These are phyloP conservation scores for Drosophila prosaltans DNA, from an alignment of 1,140 invertebrate genomes.

Conservation along the genomic window DNA sequence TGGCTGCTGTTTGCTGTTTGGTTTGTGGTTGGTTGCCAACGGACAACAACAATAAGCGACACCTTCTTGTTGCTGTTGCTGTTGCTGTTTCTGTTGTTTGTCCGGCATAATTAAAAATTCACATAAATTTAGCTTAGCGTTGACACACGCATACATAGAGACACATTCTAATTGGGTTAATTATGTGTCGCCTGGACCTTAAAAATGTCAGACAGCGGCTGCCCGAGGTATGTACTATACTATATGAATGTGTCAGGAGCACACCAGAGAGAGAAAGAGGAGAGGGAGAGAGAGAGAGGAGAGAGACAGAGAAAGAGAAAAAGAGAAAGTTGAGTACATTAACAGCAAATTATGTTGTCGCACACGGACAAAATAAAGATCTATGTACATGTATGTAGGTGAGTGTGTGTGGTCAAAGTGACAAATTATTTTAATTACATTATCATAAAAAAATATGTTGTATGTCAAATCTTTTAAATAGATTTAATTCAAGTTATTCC, in stretches of 20 bases:
- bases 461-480: too few species aligned
- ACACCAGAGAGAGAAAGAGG: conserved; percentile 24
- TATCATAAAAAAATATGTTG: too few species aligned
- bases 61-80: conserved; percentile 36
- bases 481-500: too few species aligned
- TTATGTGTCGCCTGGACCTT: conserved; percentile 81
- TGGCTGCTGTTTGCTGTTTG: conserved; percentile 54
- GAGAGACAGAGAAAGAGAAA: background rate
- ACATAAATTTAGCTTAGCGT: conserved; percentile 82
- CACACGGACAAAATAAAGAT: conserved; percentile 29
- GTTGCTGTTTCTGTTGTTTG: conserved; percentile 27
- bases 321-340: conserved; percentile 57
- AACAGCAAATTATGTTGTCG: conserved; percentile 75
- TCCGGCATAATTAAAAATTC: conserved; percentile 81
- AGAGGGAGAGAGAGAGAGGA: too few species aligned
- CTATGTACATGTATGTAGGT: background rate
- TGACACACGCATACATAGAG: conserved; percentile 49
- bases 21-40: conserved; percentile 67
- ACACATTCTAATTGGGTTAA: conserved; percentile 82
- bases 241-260: conserved; percentile 21
- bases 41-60: conserved; percentile 40
- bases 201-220: conserved; percentile 67
- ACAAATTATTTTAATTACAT: background rate
- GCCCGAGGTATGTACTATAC: conserved; percentile 1
- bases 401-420: background rate